Base-by-base conservation (phyloP, 2,888 invertebrate genomes). In the Temnothorax ravouxi region DNA sequence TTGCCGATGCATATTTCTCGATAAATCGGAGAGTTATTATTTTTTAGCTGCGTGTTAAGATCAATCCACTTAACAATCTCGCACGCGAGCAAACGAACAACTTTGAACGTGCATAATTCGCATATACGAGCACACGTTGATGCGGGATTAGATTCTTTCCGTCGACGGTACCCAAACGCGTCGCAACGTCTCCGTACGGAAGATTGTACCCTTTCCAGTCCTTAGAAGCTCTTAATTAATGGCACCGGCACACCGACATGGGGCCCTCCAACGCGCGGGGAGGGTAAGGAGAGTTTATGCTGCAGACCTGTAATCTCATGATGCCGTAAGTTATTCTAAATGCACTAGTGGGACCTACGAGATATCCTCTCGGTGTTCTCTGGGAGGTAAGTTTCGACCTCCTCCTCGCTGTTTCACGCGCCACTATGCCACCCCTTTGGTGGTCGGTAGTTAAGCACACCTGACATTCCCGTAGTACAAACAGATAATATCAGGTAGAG, bases 291-390 rank as follows among this genome's bases (percentile, higher is more conserved):
- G 92, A 92, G 92, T 94, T 94, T 93, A 94, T 92, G 91, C 91
- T 88, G 92, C 89, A 93, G 94, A 93, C 94, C 94, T 94, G 94
- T 94, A 94, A 94, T 94, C 94, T 94, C 93, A 92, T 92, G 93
- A 94, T 92, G 94, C 91, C 92, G 93, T 94, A 94, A 94, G 93
- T 94, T 94, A 94, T 94, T 94, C 94, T 93, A 93, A 94, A 94
- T 94, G 94, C 93, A 93, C 94, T 93, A 91, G 93, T 91, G 93
- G 92, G 93, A 93, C 92, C 90, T 88, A 85, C 91, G 91, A 92
- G 92, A 93, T 93, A 93, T 93, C 92, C 92, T 89, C 88, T 89
- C 88, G 86, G 89, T 90, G 92, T 92, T 92, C 93, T 92, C 91
- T 91, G 86, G 88, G 85, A 91, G 87, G 91, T 88, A 92, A 93